A percentile compares a stretch with the other conserved stretches of the same genome.
These are phyloP conservation scores for Cecidostiba fungosa DNA, from an alignment of 2,888 invertebrate genomes.

Conservation along the genomic window DNA sequence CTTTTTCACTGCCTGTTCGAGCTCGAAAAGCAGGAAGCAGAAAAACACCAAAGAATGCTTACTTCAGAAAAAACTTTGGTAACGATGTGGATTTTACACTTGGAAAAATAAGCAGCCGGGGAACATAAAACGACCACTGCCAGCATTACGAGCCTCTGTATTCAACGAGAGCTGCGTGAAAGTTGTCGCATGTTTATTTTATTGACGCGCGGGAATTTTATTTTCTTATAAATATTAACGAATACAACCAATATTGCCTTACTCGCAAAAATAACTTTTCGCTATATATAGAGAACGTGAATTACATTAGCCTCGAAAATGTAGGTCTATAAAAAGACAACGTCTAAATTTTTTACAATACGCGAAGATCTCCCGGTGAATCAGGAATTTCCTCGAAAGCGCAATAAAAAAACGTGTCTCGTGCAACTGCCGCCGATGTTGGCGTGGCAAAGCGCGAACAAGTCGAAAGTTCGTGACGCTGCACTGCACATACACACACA, in stretches of 20 bases:
- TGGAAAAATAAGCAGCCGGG: neutral
- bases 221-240: neutral
- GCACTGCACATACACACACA: neutral
- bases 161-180: neutral
- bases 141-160: neutral
- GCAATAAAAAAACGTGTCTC: slow-evolving; percentile 36
- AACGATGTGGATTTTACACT: slow-evolving; percentile 21
- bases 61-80: slow-evolving; percentile 16
- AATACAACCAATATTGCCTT: neutral
- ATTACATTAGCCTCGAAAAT: too few species aligned
- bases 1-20: neutral
- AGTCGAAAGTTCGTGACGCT: slow-evolving; percentile 59
- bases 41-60: slow-evolving; percentile 10
- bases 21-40: slow-evolving; percentile 5
- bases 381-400: neutral
- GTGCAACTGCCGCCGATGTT: neutral
- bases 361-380: neutral
- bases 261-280: too few species aligned
- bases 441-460: slow-evolving; percentile 29
- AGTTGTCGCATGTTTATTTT: neutral
- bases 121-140: neutral
- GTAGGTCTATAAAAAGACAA: too few species aligned
- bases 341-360: neutral
- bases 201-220: neutral
- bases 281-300: too few species aligned